Conservation (phyloP, 2,113 vertebrate species). For the Galemys pyrenaicus region DNA sequence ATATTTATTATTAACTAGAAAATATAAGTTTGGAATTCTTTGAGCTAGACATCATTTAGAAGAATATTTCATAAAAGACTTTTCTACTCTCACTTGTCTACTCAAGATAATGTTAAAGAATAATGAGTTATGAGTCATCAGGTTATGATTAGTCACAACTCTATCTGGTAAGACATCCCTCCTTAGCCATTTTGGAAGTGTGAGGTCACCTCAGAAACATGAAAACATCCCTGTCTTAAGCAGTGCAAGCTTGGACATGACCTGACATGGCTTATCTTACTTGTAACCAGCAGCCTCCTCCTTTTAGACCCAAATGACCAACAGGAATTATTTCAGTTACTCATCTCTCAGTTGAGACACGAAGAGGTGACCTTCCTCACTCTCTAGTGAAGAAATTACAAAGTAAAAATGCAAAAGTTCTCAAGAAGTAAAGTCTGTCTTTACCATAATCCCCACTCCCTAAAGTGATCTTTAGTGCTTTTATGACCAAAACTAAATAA, state of each 20-base stretch:
- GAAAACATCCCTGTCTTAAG: not conserved
- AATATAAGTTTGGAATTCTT: not conserved
- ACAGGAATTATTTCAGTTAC: not conserved
- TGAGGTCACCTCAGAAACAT: not conserved
- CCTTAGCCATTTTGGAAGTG: not conserved
- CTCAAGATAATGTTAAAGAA: not conserved
- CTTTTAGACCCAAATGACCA: not conserved
- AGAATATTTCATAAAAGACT: constrained; percentile 1
- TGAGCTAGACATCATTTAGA: not conserved
- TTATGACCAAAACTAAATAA: constrained; percentile 31
- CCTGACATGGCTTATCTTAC: not conserved
- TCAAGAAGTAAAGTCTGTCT: not conserved
- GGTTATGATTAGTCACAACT: not conserved
- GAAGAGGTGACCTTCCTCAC: not conserved
- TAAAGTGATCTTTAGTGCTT: not conserved
- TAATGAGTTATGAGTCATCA: not conserved
- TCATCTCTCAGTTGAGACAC: not conserved
- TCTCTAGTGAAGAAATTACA: not conserved
- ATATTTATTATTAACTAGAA: not conserved
- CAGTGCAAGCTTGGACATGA: too few relatives aligned
- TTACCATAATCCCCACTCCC: not conserved
- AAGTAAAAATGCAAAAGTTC: not conserved
- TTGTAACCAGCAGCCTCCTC: not conserved
- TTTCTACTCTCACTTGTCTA: not conserved
- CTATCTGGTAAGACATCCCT: not conserved